Evolutionary conservation across 1,140 invertebrate genomes (phyloP), one percentile per base, ranked within the genome.

Genomic region (Procambarus virginalis): DNA sequence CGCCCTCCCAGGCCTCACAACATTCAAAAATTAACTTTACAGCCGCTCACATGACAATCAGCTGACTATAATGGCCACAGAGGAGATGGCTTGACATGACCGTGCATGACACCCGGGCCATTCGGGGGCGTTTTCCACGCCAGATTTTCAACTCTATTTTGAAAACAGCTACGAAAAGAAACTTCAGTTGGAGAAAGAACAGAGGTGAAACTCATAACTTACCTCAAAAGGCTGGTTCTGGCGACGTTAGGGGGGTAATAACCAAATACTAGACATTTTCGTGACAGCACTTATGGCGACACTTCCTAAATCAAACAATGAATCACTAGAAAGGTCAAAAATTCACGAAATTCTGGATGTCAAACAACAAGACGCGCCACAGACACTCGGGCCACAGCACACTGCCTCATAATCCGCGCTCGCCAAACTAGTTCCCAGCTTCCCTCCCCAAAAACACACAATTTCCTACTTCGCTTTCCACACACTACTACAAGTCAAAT

Each of bases 311-410:
- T 45, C 22, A 20, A 46, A 84, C 34, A 68, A 77, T 49, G 48
- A 70, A 49, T 49, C 76, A 84, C 75, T 70, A 89, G 48, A 84
- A 49, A 79, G 75, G 81, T 77, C n/a, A 78, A 89, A 89, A 89
- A 81, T 70, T 75, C 14, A 81, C 22, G 83, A 84, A 85, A 73
- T 81, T 85, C 14, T 17, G 75, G 78, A 70, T 46, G 64, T 75
- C 68, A 86, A 88, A 88, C 83, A 86, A 90, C 89, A 85, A 85
- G 89, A 90, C 89, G 89, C 89, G 89, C 89, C 89, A 90, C 89
- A 85, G 89, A 86, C 83, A 86, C 58, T 73, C 76, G 22, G 81
- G 78, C 76, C 75, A 79, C 83, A 75, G 76, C 34, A 85, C 89
- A 90, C 89, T 90, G 89, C 83, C 78, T 73, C 17, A 80, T 70